Base-by-base conservation (phyloP, 1,140 invertebrate genomes). In the Magallana ariakensis region DNA sequence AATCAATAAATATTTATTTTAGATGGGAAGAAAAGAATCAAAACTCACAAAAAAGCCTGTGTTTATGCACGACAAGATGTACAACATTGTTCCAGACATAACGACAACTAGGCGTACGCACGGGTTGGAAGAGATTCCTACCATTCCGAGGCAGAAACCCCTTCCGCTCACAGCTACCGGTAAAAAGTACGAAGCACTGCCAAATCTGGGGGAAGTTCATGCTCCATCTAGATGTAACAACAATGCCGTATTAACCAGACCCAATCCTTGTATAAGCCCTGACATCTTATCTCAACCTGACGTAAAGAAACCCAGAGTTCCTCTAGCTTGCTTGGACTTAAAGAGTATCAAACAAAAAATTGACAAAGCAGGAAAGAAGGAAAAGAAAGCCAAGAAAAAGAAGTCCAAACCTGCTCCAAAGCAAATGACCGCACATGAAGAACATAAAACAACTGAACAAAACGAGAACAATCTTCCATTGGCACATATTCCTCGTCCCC, bases 21-120 rank as follows among this genome's bases (percentile, higher is more conserved):
- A 62, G 58, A 62, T 62, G 58, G 58, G 58, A 62, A 62, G 58
- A 62, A 62, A 16, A 19, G 58, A 62, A 62, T n/a, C 16, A 9
- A 62, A 62, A 19, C 33, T 46, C 33, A 62, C 16, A n/a, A 62
- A 16, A 16, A 19, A 62, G 16, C 2, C 19, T 1, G 16, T 62
- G 19, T 62, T 62, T 62, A n/a, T 62, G 19, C 58, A 62, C 19
- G 58, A 62, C 58, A 62, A 62, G 15, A 62, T 62, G 58, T 62
- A 62, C 19, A 62, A 19, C 19, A 62, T 62, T 16, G 19, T 62
- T 62, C 58, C 58, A 62, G 58, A 62, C 58, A 62, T 62, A 62
- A 16, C 58, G 58, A 62, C 58, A 62, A 19, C 58, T n/a, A 62
- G 16, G 8, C 16, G 58, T 8, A 16, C 16, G 16, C 58, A 62